These are phyloP conservation scores for Anas bahamensis DNA, from an alignment of 2,797 vertebrate species.

Conservation along the genomic window DNA sequence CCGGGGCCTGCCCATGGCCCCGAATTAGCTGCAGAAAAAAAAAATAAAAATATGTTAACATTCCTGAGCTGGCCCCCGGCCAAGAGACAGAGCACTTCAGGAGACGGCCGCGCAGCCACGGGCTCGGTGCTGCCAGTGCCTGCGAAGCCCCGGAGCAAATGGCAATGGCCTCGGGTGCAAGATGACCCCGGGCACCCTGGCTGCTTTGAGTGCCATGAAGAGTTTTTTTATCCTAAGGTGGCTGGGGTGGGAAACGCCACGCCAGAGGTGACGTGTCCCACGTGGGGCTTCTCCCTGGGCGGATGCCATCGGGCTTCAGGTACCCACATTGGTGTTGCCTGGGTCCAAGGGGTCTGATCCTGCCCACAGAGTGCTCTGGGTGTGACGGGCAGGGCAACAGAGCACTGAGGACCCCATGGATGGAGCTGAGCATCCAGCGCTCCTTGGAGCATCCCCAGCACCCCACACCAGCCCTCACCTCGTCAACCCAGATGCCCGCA, in stretches of 20 bases:
- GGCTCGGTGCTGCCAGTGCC: background rate
- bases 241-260: fast-evolving
- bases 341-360: background rate
- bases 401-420: fast-evolving
- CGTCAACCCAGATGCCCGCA: background rate
- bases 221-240: background rate
- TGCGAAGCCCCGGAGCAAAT: fast-evolving
- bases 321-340: fast-evolving
- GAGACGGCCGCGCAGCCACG: background rate
- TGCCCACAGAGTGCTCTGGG: too few species aligned
- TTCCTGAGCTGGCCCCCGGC: background rate
- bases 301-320: background rate
- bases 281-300: fast-evolving
- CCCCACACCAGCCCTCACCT: fast-evolving
- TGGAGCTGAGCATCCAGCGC: background rate
- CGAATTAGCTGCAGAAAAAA: background rate
- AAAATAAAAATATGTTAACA: background rate
- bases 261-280: fast-evolving
- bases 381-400: fast-evolving
- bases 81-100: background rate
- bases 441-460: background rate
- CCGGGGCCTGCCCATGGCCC: background rate
- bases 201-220: fast-evolving
- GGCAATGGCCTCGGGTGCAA: background rate
- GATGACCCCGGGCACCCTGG: fast-evolving